Conservation (phyloP, 2,797 vertebrate species). For the Serranus cabrilla region DNA sequence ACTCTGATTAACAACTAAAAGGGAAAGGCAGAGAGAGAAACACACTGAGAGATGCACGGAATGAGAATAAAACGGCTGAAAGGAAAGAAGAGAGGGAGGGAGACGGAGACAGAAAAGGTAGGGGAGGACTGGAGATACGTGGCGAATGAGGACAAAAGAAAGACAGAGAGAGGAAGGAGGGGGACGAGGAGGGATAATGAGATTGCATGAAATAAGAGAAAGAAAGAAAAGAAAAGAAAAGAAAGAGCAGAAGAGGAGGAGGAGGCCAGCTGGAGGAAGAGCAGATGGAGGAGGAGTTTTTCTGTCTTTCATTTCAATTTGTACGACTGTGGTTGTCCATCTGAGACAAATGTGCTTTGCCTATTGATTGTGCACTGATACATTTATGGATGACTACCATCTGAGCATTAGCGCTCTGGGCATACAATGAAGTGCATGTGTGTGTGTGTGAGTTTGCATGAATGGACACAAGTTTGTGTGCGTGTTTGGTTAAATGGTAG, state of each 20-base stretch:
- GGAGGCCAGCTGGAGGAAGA: constrained; percentile 58
- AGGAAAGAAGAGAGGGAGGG: constrained; percentile 39
- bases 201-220: constrained; percentile 40
- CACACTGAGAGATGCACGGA: constrained; percentile 58
- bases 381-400: constrained; percentile 65
- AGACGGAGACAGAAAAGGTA: constrained; percentile 36
- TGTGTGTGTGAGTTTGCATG: constrained; percentile 12
- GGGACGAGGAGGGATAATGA: constrained; percentile 57
- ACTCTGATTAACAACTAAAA: constrained; percentile 80
- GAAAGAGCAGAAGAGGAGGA: constrained; percentile 38
- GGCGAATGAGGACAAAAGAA: constrained; percentile 56
- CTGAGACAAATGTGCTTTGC: constrained; percentile 66
- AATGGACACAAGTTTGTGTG: not conserved
- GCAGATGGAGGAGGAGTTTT: constrained; percentile 66
- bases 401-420: constrained; percentile 51
- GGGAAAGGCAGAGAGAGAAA: constrained; percentile 63
- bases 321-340: constrained; percentile 58
- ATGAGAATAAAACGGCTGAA: constrained; percentile 63
- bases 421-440: constrained; percentile 19
- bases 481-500: constrained; percentile 14
- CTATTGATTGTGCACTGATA: constrained; percentile 66
- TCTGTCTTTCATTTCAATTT: constrained; percentile 65
- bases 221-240: constrained; percentile 30
- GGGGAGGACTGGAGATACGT: constrained; percentile 30
- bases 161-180: constrained; percentile 24